A percentile compares a stretch with the other conserved stretches of the same genome.
Evolutionary conservation across 1,140 invertebrate genomes (phyloP).

Genomic region (Zaprionus vittiger): DNA sequence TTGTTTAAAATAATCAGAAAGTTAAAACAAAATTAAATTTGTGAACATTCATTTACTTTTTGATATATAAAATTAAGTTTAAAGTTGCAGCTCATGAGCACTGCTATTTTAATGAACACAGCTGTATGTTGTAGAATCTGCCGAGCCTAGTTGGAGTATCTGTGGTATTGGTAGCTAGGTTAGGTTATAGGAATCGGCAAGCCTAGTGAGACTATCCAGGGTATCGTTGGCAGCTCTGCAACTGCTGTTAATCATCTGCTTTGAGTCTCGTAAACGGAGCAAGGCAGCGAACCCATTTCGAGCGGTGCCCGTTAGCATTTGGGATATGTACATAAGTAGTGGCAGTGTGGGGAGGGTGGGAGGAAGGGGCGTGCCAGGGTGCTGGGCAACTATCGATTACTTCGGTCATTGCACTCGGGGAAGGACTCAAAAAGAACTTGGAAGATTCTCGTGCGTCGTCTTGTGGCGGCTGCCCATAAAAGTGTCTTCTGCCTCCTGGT

Average conservation of each 20-base stretch:
- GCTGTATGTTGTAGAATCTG: no score
- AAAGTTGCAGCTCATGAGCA: no score
- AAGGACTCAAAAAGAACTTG: constrained; percentile 12
- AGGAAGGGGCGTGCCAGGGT: not conserved
- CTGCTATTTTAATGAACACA: no score
- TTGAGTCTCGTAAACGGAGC: constrained; percentile 26
- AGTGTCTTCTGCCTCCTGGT: constrained; percentile 20
- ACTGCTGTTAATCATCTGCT: constrained; percentile 30
- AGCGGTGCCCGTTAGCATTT: not conserved
- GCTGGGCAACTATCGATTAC: constrained; percentile 30
- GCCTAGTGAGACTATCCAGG: no score
- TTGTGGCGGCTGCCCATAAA: constrained; percentile 11
- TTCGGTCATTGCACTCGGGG: constrained; percentile 42
- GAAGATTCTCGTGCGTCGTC: constrained; percentile 6
- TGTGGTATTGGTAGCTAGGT: no score
- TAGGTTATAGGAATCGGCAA: no score
- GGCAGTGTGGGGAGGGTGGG: not conserved
- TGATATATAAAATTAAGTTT: no score
- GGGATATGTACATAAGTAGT: not conserved
- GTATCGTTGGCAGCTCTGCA: not conserved
- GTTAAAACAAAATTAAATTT: no score
- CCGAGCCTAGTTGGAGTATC: no score
- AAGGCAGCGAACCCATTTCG: not conserved
- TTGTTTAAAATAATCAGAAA: no score
- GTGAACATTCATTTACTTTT: no score